Percentiles rank a stretch among this genome's conserved stretches.
Evolutionary conservation across 2,888 invertebrate species (phyloP).

Genomic region (Noctua janthina): DNA sequence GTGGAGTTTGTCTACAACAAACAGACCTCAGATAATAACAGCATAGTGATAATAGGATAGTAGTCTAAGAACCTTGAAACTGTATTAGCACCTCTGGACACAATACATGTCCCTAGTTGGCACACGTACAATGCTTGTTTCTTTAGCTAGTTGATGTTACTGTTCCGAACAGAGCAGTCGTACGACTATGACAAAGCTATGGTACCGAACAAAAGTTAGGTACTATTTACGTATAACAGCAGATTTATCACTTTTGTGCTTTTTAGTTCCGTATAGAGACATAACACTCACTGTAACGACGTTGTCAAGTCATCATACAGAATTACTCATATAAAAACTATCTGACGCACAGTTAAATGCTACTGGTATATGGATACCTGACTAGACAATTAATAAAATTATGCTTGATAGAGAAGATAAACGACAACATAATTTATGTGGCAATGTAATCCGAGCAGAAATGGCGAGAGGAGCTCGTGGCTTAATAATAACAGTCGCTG

Average conservation of each 20-base stretch:
- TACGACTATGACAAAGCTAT: conserved; percentile 29
- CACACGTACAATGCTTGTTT: conserved; percentile 69
- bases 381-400: not conserved
- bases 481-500: no score
- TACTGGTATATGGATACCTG: not conserved
- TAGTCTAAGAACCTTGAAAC: no score
- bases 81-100: not conserved
- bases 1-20: conserved; percentile 40
- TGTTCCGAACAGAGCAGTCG: conserved; percentile 52
- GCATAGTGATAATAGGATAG: conserved; percentile 58
- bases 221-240: conserved; percentile 20
- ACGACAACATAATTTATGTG: not conserved
- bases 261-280: not conserved
- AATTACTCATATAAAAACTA: not conserved
- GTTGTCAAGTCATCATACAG: not conserved
- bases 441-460: no score
- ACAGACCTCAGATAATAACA: conserved; percentile 36
- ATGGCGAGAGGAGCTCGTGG: no score
- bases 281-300: not conserved
- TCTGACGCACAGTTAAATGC: not conserved
- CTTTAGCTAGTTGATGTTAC: conserved; percentile 52
- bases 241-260: conserved; percentile 11
- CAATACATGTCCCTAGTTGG: conserved; percentile 55
- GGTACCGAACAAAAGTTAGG: not conserved
- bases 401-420: conserved; percentile 2